Evolutionary conservation across 2,888 invertebrate genomes (phyloP).

Genomic region (Chaetogeoica ovagalla): DNA sequence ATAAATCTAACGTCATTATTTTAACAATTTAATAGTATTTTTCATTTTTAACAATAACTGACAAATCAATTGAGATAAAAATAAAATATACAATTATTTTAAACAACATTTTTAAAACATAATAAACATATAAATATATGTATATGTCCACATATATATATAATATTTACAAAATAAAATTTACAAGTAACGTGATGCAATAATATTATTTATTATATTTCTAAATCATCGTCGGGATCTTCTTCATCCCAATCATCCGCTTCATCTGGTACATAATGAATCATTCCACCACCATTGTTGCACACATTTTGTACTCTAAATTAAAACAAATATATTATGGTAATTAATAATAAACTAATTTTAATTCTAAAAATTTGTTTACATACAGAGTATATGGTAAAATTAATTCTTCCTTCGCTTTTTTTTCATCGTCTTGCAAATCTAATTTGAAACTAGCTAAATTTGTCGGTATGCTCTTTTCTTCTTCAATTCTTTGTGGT

Average conservation of each 20-base stretch:
- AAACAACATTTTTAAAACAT: neutral
- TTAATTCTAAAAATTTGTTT: neutral
- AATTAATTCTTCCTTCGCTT: slow-evolving; percentile 65
- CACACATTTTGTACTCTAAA: slow-evolving; percentile 8
- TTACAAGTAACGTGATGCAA: slow-evolving; percentile 14
- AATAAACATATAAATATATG: neutral
- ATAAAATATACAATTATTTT: too few relatives aligned
- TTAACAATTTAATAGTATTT: too few relatives aligned
- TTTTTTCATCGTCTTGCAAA: slow-evolving; percentile 66
- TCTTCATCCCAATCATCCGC: slow-evolving; percentile 84
- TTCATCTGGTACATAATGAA: slow-evolving; percentile 76
- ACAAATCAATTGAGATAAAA: too few relatives aligned
- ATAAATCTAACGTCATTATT: too few relatives aligned
- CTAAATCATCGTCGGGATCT: slow-evolving; percentile 84
- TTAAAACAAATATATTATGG: neutral
- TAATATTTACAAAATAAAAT: slow-evolving; percentile 6
- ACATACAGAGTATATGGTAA: slow-evolving; percentile 66
- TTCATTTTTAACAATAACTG: too few relatives aligned
- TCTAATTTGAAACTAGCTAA: slow-evolving; percentile 67
- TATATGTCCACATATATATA: neutral
- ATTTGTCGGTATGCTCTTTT: slow-evolving; percentile 16
- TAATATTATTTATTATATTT: slow-evolving; percentile 63
- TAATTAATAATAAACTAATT: neutral
- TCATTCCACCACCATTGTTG: slow-evolving; percentile 63
- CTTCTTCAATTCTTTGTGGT: slow-evolving; percentile 26